These are phyloP conservation scores for Galerucella nymphaeae DNA, from an alignment of 2,888 invertebrate genomes.

Conservation along the genomic window DNA sequence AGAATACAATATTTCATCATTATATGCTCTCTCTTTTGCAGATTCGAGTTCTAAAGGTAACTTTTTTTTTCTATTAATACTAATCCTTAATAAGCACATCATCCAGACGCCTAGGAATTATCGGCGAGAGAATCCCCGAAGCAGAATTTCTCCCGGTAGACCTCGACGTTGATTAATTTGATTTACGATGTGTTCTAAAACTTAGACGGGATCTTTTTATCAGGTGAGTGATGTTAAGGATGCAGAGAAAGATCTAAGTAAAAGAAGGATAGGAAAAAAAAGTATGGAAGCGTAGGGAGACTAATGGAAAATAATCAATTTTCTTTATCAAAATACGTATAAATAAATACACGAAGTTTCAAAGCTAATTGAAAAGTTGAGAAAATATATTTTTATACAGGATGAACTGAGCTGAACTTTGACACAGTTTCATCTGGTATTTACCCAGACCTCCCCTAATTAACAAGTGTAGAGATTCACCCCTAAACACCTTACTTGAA, in stretches of 20 bases:
- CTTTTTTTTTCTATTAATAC: not conserved
- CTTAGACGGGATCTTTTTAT: slow-evolving; percentile 24
- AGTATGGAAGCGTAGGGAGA: too few species aligned
- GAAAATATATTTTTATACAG: too few species aligned
- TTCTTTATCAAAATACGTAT: not conserved
- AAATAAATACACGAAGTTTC: too few species aligned
- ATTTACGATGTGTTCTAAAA: slow-evolving; percentile 24
- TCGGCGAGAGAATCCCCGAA: slow-evolving; percentile 5
- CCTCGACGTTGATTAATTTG: slow-evolving; percentile 26
- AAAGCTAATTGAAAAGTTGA: too few species aligned
- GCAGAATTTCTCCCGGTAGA: not conserved
- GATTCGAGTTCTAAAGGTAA: not conserved
- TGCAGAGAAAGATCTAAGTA: slow-evolving; percentile 2
- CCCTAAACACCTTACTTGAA: too few species aligned
- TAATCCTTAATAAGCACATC: not conserved
- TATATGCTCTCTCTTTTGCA: too few species aligned
- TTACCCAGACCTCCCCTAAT: too few species aligned
- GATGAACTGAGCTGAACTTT: too few species aligned
- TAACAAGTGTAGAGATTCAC: too few species aligned
- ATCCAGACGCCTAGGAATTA: not conserved
- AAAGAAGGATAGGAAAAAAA: slow-evolving; percentile 3
- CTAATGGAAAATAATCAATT: not conserved
- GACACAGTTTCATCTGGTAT: too few species aligned
- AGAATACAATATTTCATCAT: too few species aligned
- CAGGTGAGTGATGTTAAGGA: slow-evolving; percentile 26